Percentiles rank a stretch among this genome's conserved stretches.
These are phyloP conservation scores for Hetaerina titia DNA, from an alignment of 2,888 invertebrate species.

Conservation along the genomic window DNA sequence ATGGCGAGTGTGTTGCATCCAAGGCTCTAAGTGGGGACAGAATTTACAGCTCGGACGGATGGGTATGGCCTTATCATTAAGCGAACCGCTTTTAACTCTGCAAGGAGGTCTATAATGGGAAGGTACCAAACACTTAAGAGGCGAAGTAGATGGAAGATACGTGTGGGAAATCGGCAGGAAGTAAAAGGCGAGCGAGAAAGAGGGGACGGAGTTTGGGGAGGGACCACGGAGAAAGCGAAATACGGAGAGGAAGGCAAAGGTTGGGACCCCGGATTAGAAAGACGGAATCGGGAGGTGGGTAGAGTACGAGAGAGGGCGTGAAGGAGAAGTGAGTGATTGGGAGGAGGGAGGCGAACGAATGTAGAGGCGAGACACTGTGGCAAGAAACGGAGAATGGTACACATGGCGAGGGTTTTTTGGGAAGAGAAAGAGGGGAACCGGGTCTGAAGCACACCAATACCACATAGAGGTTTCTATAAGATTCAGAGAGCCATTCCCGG, in stretches of 20 bases:
- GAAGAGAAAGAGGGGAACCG: neutral
- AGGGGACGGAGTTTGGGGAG: neutral
- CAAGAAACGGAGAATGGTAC: neutral
- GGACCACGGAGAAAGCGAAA: neutral
- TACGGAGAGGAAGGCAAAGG: neutral
- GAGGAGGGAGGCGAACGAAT: too few relatives aligned
- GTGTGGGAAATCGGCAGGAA: neutral
- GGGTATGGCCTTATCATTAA: neutral
- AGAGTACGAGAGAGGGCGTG: neutral
- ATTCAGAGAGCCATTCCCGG: too few relatives aligned
- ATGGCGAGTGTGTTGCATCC: neutral
- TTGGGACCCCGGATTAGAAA: neutral
- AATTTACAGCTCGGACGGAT: neutral
- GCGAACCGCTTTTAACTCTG: neutral
- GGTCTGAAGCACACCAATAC: neutral
- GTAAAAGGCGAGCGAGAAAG: neutral
- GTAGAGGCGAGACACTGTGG: too few relatives aligned
- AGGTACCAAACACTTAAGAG: neutral
- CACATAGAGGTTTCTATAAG: too few relatives aligned
- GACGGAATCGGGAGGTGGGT: neutral
- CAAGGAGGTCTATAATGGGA: neutral
- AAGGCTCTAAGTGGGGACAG: neutral
- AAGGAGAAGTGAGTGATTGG: too few relatives aligned
- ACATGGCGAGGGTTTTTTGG: neutral
- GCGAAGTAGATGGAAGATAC: neutral